Percentiles rank a stretch among this genome's conserved stretches.
Conservation (phyloP, 1,140 invertebrate species). For the Hylyphantes graminicola region DNA sequence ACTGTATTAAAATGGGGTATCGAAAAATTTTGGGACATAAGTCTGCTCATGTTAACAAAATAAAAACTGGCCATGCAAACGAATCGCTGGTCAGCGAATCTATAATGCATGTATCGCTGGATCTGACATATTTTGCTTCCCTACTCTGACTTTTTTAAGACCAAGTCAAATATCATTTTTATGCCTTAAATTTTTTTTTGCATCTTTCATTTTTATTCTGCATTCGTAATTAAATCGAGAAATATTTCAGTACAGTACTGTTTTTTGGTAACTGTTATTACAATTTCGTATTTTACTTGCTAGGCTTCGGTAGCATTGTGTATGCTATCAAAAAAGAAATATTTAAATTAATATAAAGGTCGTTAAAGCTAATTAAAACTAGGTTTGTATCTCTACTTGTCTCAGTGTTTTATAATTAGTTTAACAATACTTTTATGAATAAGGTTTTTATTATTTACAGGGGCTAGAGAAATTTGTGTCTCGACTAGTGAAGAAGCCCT, state of each 20-base stretch:
- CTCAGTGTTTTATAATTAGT: not conserved
- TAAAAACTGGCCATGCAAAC: not conserved
- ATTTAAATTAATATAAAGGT: not conserved
- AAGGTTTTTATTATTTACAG: constrained; percentile 66
- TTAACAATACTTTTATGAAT: not conserved
- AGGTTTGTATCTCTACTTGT: not conserved
- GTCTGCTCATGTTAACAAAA: not conserved
- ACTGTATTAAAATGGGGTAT: not conserved
- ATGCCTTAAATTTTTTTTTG: not conserved
- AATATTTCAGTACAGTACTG: not conserved
- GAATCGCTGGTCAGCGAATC: no score
- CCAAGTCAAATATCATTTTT: not conserved
- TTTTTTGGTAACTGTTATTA: not conserved
- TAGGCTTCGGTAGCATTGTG: not conserved
- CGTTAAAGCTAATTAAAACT: not conserved
- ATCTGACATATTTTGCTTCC: no score
- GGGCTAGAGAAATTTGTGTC: constrained; percentile 81
- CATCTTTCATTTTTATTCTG: not conserved
- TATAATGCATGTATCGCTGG: no score
- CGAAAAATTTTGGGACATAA: not conserved
- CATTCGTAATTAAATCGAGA: not conserved
- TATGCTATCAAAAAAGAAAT: not conserved
- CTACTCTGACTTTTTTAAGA: not conserved
- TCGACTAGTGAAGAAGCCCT: constrained; percentile 82
- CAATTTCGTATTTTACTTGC: not conserved